These are phyloP conservation scores for Meta bourneti DNA, from an alignment of 2,888 invertebrate species.

Conservation along the genomic window DNA sequence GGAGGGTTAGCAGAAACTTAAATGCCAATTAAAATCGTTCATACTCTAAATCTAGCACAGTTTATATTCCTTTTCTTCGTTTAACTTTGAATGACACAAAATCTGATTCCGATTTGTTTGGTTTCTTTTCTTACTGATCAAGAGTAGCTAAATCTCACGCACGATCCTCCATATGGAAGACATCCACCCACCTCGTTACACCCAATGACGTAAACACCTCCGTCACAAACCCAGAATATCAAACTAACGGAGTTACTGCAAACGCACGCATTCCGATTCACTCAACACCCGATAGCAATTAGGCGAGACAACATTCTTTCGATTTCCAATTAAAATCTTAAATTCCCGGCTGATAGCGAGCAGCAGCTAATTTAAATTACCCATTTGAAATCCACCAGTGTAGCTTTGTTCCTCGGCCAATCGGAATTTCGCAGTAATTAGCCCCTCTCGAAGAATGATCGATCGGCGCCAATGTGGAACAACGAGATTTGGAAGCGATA, in stretches of 20 bases:
- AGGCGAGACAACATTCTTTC: constrained; percentile 58
- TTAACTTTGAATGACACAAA: too few relatives aligned
- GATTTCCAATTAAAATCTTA: constrained; percentile 66
- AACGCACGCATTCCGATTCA: constrained; percentile 33
- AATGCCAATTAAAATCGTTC: too few relatives aligned
- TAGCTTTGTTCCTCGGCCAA: constrained; percentile 41
- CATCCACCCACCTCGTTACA: neutral
- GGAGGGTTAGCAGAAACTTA: too few relatives aligned
- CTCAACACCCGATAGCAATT: constrained; percentile 55
- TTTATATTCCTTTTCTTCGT: too few relatives aligned
- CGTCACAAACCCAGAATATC: neutral
- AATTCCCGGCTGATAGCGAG: constrained; percentile 39
- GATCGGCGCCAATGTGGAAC: constrained; percentile 8
- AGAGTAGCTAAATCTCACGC: too few relatives aligned
- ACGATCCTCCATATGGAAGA: neutral
- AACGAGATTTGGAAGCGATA: constrained; percentile 34
- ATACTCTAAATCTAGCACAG: too few relatives aligned
- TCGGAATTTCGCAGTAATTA: constrained; percentile 54
- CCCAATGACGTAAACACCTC: neutral
- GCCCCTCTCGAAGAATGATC: constrained; percentile 41
- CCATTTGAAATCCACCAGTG: constrained; percentile 40
- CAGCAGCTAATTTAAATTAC: constrained; percentile 59
- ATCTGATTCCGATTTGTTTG: too few relatives aligned
- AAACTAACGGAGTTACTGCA: neutral
- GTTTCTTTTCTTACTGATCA: too few relatives aligned